Conservation (phyloP, 2,888 invertebrate genomes). For the Tenthredo distinguenda region DNA sequence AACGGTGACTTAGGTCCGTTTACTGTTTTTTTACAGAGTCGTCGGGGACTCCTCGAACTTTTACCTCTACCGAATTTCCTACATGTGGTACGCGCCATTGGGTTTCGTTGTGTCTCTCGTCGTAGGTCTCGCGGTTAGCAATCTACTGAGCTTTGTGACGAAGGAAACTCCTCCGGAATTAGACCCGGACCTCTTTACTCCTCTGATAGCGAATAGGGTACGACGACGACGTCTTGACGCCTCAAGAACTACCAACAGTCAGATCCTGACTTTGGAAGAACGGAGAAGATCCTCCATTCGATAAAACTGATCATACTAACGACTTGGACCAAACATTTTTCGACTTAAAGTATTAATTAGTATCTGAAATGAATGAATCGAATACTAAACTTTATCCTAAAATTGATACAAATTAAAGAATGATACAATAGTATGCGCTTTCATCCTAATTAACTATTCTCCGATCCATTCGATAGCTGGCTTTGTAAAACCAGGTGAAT, state of each 20-base stretch:
- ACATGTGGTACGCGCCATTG: constrained; percentile 85
- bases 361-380: background rate
- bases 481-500: background rate
- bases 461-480: background rate
- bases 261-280: background rate
- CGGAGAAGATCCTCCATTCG: background rate
- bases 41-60: constrained; percentile 77
- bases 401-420: too few relatives aligned
- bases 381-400: background rate
- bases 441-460: background rate
- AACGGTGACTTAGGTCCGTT: background rate
- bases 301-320: background rate
- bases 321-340: background rate
- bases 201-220: constrained; percentile 79
- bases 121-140: constrained; percentile 80
- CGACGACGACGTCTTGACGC: constrained; percentile 61
- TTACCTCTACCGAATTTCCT: constrained; percentile 86
- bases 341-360: background rate
- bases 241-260: constrained; percentile 56
- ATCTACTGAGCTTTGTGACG: constrained; percentile 73
- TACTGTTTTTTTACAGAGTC: constrained; percentile 22
- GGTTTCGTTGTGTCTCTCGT: constrained; percentile 80
- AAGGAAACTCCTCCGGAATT: constrained; percentile 71
- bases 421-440: background rate
- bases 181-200: constrained; percentile 82